Conservation (phyloP, 2,797 vertebrate species). For the Intellagama lesueurii region DNA sequence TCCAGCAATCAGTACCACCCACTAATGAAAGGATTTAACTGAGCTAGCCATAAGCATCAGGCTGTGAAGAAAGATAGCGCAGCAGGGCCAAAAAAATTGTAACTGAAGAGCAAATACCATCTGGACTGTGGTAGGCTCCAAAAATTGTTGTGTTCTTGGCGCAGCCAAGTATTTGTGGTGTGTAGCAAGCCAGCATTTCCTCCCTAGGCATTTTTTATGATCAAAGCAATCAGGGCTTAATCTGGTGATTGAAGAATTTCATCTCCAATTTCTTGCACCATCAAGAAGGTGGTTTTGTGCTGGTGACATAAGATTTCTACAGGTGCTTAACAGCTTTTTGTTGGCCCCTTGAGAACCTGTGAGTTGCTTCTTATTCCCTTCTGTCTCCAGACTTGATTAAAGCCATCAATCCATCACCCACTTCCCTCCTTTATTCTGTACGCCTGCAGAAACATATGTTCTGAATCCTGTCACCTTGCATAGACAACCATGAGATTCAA, state of each 20-base stretch:
- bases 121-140: neutral
- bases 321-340: conserved; percentile 19
- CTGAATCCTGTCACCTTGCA: neutral
- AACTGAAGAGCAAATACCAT: conserved; percentile 5
- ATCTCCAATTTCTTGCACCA: conserved; percentile 19
- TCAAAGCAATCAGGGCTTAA: conserved; percentile 19
- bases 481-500: neutral
- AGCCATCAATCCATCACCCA: conserved; percentile 5
- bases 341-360: conserved; percentile 2
- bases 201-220: neutral
- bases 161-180: neutral
- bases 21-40: neutral
- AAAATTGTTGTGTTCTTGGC: neutral
- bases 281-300: conserved; percentile 13
- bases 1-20: neutral
- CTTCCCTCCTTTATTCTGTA: conserved; percentile 22
- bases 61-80: neutral
- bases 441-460: conserved; percentile 5
- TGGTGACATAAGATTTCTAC: conserved; percentile 6
- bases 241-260: conserved; percentile 6
- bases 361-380: conserved; percentile 42
- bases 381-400: conserved; percentile 15
- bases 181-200: neutral
- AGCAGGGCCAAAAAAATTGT: neutral
- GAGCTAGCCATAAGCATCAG: neutral